Evolutionary conservation across 2,888 invertebrate species (phyloP).

Genomic region (Hydropsyche betteni): DNA sequence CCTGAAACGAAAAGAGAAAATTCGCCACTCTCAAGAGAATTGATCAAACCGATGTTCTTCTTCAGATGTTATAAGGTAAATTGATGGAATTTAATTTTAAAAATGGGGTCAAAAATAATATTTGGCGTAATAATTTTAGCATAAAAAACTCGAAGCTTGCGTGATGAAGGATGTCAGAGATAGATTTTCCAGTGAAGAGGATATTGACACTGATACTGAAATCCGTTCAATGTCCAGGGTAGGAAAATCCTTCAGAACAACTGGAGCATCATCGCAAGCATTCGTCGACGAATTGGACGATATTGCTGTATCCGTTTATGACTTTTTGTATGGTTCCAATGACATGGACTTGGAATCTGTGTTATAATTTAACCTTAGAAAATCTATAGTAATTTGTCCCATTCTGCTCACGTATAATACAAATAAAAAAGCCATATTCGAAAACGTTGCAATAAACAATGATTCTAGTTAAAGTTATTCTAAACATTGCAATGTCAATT

Average conservation of each 20-base stretch:
- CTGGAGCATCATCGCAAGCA: conserved; percentile 59
- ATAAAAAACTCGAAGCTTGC: conserved; percentile 76
- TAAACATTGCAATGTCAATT: background rate
- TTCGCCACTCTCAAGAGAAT: conserved; percentile 70
- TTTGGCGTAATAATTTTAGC: conserved; percentile 56
- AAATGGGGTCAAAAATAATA: too few species aligned
- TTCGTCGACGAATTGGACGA: conserved; percentile 65
- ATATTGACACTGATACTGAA: conserved; percentile 66
- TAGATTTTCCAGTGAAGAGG: conserved; percentile 69
- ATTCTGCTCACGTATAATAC: conserved; percentile 23
- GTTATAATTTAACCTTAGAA: conserved; percentile 29
- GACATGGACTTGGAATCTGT: conserved; percentile 65
- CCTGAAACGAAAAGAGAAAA: conserved; percentile 72
- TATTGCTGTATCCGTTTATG: conserved; percentile 69
- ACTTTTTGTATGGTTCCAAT: conserved; percentile 70
- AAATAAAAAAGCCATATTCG: too few species aligned
- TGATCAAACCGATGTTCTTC: conserved; percentile 76
- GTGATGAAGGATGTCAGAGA: conserved; percentile 77
- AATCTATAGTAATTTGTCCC: conserved; percentile 29
- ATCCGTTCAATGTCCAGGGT: conserved; percentile 65
- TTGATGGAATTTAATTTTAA: conserved; percentile 47
- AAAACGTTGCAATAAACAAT: too few species aligned
- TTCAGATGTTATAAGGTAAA: conserved; percentile 75
- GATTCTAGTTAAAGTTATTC: background rate
- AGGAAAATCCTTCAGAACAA: conserved; percentile 63